Conservation (phyloP, 2,888 invertebrate species). For the Cyrtodaria siliqua region DNA sequence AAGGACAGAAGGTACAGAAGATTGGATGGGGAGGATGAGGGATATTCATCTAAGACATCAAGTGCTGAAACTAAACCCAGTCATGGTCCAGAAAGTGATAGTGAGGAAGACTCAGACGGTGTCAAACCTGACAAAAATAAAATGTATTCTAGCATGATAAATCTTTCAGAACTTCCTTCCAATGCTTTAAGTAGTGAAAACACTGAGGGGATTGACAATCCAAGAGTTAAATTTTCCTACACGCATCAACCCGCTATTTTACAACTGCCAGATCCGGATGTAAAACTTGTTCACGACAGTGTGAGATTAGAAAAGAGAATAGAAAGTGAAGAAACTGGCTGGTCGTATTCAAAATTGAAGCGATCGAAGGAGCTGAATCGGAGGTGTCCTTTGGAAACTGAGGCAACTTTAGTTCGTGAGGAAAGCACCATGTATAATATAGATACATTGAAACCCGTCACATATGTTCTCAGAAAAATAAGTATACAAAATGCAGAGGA, state of each 20-base stretch:
- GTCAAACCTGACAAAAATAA: constrained; percentile 19
- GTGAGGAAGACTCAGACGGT: constrained; percentile 29
- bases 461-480: constrained; percentile 61
- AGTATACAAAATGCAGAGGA: constrained; percentile 60
- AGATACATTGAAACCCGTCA: constrained; percentile 51
- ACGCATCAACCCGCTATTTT: constrained; percentile 57
- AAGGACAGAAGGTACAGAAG: constrained; percentile 29
- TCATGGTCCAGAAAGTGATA: constrained; percentile 15
- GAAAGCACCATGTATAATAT: constrained; percentile 50
- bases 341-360: constrained; percentile 54
- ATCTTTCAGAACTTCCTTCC: constrained; percentile 53
- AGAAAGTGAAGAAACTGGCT: constrained; percentile 39
- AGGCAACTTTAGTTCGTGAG: background rate
- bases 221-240: constrained; percentile 55
- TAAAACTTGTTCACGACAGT: constrained; percentile 39
- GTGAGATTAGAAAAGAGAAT: constrained; percentile 33
- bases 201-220: constrained; percentile 4
- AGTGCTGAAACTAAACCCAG: constrained; percentile 46
- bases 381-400: constrained; percentile 32
- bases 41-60: constrained; percentile 61
- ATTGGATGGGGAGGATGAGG: constrained; percentile 62
- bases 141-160: constrained; percentile 52
- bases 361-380: constrained; percentile 52
- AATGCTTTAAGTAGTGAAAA: background rate
- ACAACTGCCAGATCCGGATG: constrained; percentile 53